Conservation (phyloP, 2,888 invertebrate species). For the Phanerotoma sp. region DNA sequence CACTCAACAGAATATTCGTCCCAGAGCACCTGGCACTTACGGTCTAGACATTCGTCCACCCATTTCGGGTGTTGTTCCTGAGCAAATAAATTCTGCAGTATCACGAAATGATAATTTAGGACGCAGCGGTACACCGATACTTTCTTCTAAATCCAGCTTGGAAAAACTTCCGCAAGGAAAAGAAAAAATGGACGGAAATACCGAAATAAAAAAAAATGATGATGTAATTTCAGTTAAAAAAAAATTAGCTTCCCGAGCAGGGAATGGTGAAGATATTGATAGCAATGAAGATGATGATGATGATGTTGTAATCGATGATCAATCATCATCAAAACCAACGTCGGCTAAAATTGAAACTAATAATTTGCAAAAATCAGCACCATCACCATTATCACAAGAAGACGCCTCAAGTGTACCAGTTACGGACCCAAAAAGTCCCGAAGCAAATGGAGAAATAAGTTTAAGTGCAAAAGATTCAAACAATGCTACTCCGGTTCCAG, state of each 20-base stretch:
- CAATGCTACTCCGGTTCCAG: too few species aligned
- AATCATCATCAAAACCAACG: too few species aligned
- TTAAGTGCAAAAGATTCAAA: too few species aligned
- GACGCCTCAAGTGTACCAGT: too few species aligned
- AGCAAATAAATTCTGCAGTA: not conserved
- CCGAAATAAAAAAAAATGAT: conserved; percentile 10
- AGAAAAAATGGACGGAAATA: conserved; percentile 42
- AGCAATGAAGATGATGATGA: conserved; percentile 43
- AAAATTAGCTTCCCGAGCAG: conserved; percentile 12
- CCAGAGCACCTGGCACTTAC: conserved; percentile 22
- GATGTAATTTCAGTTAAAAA: conserved; percentile 6
- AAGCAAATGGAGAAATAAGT: not conserved
- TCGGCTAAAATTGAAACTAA: conserved; percentile 45
- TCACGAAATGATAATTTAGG: conserved; percentile 19
- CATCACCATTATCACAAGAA: too few species aligned
- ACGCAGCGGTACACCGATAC: conserved; percentile 16
- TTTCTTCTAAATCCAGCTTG: conserved; percentile 17
- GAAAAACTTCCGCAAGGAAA: conserved; percentile 34
- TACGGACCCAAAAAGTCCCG: not conserved
- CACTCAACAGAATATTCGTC: conserved; percentile 26
- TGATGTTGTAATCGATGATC: conserved; percentile 41
- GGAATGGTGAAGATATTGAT: conserved; percentile 29
- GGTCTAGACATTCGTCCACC: not conserved
- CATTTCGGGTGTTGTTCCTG: not conserved
- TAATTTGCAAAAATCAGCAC: conserved; percentile 26